Percentiles rank a stretch among this genome's conserved stretches.
These are phyloP conservation scores for Cephus sareptanus DNA, from an alignment of 2,888 invertebrate genomes.

Conservation along the genomic window DNA sequence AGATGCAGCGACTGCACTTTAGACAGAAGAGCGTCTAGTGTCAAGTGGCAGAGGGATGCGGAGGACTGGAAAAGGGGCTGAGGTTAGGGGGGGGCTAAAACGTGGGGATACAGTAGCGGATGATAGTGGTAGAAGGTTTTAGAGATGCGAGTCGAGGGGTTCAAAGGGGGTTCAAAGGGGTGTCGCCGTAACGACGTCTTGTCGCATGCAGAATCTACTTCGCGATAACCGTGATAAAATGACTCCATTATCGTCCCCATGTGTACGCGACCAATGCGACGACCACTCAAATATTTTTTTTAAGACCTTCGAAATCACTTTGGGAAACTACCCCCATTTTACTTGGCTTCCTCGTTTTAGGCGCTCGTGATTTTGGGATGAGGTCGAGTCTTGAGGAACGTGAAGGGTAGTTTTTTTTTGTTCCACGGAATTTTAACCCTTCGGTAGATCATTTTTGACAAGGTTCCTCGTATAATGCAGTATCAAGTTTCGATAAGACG, in stretches of 20 bases:
- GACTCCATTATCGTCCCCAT: conserved; percentile 44
- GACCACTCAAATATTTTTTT: conserved; percentile 17
- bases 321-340: not conserved
- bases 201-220: conserved; percentile 36
- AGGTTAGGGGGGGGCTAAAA: conserved; percentile 10
- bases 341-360: not conserved
- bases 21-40: conserved; percentile 55
- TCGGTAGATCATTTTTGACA: not conserved
- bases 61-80: conserved; percentile 21
- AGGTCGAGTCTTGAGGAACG: not conserved
- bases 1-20: conserved; percentile 35
- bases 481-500: not conserved
- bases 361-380: not conserved
- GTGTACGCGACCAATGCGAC: conserved; percentile 12
- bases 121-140: not conserved
- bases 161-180: conserved; percentile 16
- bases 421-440: not conserved
- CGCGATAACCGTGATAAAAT: conserved; percentile 50
- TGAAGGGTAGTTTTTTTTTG: not conserved
- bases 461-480: not conserved
- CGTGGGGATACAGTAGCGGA: not conserved
- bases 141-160: conserved; percentile 18
- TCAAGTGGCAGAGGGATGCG: conserved; percentile 41
- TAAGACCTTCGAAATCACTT: conserved; percentile 15
- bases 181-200: conserved; percentile 36